phyloP scores from a whole-genome alignment of 1,140 invertebrate species.

The Copidosoma floridanum region DNA sequence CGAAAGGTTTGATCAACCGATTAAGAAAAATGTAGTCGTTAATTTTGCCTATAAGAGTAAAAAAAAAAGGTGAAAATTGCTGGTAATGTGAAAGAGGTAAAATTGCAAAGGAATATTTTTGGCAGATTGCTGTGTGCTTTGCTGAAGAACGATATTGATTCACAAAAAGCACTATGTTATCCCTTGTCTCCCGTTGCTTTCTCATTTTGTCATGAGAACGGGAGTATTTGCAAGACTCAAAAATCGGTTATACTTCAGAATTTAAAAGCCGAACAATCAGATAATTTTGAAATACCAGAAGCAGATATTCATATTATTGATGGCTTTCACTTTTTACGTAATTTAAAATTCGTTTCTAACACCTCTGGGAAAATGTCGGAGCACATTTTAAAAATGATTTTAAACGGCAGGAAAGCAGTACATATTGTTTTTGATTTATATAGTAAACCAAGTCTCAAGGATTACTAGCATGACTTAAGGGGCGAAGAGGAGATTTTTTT shows the following conservation, averaged over 20 bases:
- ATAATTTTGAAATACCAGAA: constrained; percentile 5
- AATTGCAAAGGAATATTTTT: too few species aligned
- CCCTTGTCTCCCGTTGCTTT: constrained; percentile 22
- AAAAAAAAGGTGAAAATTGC: constrained; percentile 29
- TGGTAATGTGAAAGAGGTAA: constrained; percentile 35
- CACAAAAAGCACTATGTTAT: constrained; percentile 23
- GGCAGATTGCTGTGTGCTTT: constrained; percentile 31
- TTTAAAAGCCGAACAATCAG: constrained; percentile 11
- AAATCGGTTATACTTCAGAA: constrained; percentile 21
- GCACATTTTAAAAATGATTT: neutral
- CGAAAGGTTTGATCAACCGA: constrained; percentile 32
- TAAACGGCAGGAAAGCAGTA: neutral
- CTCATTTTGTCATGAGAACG: constrained; percentile 23
- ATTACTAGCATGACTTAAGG: neutral
- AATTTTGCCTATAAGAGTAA: constrained; percentile 22
- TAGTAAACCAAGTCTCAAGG: neutral
- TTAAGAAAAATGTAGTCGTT: constrained; percentile 19
- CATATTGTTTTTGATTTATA: too few species aligned
- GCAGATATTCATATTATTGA: constrained; percentile 10
- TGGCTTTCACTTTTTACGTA: neutral
- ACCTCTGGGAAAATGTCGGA: neutral
- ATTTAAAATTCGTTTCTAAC: neutral
- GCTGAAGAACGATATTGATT: constrained; percentile 32
- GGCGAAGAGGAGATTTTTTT: neutral
- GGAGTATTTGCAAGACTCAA: constrained; percentile 23